phyloP scores from a whole-genome alignment of 2,888 invertebrate genomes.

The Orchesellides sinensis region DNA sequence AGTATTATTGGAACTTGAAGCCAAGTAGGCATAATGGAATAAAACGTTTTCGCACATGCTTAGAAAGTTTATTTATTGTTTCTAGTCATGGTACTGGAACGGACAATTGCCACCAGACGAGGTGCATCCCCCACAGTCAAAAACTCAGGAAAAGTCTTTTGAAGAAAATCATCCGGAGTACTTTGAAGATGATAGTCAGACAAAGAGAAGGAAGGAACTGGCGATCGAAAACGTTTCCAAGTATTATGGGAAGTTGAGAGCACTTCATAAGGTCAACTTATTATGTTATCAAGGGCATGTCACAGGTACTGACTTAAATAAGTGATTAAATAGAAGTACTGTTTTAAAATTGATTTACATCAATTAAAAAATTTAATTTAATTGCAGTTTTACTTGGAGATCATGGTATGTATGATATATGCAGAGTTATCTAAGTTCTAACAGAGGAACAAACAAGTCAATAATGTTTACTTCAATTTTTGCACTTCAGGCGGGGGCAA shows the following conservation, averaged over 20 bases:
- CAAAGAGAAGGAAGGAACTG: constrained; percentile 58
- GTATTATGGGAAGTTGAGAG: constrained; percentile 39
- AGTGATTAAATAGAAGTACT: background rate
- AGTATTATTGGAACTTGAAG: too few relatives aligned
- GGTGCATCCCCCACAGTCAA: background rate
- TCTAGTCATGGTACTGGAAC: constrained; percentile 59
- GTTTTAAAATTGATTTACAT: background rate
- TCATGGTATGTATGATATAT: constrained; percentile 13
- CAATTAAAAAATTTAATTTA: background rate
- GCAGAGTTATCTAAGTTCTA: too few relatives aligned
- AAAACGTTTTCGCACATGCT: background rate
- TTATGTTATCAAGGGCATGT: constrained; percentile 55
- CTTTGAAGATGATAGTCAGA: constrained; percentile 57
- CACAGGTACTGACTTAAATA: constrained; percentile 22
- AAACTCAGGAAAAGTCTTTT: background rate
- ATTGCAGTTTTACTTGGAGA: constrained; percentile 36
- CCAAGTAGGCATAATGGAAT: too few relatives aligned
- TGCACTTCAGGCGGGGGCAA: constrained; percentile 36
- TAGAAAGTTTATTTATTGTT: background rate
- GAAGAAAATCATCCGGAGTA: constrained; percentile 51
- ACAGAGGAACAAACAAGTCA: too few relatives aligned
- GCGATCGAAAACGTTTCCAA: constrained; percentile 55
- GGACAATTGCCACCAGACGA: constrained; percentile 44
- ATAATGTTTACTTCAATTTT: background rate
- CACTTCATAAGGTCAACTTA: constrained; percentile 44